Evolutionary conservation across 2,888 invertebrate species (phyloP), one percentile per base, ranked within the genome.

Genomic region (Bombylius major): DNA sequence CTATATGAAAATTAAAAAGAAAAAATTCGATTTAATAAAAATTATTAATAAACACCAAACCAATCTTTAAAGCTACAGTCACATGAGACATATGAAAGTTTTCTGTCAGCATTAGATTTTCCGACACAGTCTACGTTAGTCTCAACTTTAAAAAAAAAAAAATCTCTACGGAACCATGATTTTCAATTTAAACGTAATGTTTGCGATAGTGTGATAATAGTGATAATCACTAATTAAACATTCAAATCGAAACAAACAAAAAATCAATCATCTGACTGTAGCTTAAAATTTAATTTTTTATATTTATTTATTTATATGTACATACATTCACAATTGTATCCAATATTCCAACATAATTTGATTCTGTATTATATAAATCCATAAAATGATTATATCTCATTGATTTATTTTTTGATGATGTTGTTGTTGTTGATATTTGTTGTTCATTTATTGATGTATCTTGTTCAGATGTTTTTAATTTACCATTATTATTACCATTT

Each of bases 291-390:
- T 36, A 36, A 36, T 36, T 36, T 36, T 36, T 36, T 8, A 1
- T 9, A 8, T 36, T 8, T 8, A 4, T 8, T 9, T 36, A 36
- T 36, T 36, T 36, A 4, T 36, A 1, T 50, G 51, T 49, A 5
- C 11, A 50, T 75, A 91, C 96, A 73, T 84, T 89, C 69, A 95
- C 84, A 67, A 99, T 92, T 46, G 94, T 94, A 66, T 90, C 84
- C 65, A 99, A 80, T 69, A 98, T 95, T 59, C 87, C 88, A 58
- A 98, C 95, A 75, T 98, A 99, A 79, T 99, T 99, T 58, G 87
- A 89, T 75, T 99, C 99, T 1, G 99, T 99, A 74, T 95, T 92
- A 61, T 92, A 82, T 65, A 99, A 80, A 76, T 99, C 98, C 76
- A 89, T 82, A 59, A 71, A 75, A 63, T 75, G 76, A 66, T 76